Percentiles rank a stretch among this genome's conserved stretches.
Evolutionary conservation across 2,113 vertebrate species (phyloP).

Genomic region (Pygoscelis adeliae): DNA sequence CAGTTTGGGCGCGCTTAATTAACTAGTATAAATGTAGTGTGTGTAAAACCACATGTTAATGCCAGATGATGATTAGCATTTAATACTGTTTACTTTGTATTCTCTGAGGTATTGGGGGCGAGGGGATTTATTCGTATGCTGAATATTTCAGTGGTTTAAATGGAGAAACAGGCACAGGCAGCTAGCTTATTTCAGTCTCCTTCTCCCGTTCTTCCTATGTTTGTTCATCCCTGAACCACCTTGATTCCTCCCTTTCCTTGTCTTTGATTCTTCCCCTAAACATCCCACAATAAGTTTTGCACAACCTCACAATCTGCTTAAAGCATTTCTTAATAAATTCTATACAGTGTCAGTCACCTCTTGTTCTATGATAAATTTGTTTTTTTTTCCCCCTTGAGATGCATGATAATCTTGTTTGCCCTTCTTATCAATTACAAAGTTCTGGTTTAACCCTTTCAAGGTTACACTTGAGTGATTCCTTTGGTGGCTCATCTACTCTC

Average conservation of each 20-base stretch:
- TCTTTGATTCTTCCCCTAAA: neutral
- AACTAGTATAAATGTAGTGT: neutral
- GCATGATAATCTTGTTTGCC: neutral
- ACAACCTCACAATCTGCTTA: neutral
- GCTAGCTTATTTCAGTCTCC: neutral
- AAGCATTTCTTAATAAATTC: neutral
- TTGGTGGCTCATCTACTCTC: neutral
- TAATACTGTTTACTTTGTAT: neutral
- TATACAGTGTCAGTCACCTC: fast-evolving
- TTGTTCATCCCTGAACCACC: neutral
- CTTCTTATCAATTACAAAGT: neutral
- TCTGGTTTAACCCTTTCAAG: neutral
- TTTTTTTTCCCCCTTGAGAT: fast-evolving
- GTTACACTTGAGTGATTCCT: neutral
- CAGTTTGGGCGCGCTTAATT: neutral
- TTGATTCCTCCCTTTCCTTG: neutral
- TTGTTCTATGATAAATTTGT: neutral
- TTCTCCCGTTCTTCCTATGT: neutral
- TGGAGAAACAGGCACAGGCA: neutral
- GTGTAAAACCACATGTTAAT: neutral
- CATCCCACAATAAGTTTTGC: neutral
- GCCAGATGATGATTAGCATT: neutral
- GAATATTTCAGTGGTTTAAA: neutral
- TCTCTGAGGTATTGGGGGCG: neutral
- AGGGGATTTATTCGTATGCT: neutral